Conservation (phyloP, 1,140 invertebrate species). For the Teleopsis dalmanni region DNA sequence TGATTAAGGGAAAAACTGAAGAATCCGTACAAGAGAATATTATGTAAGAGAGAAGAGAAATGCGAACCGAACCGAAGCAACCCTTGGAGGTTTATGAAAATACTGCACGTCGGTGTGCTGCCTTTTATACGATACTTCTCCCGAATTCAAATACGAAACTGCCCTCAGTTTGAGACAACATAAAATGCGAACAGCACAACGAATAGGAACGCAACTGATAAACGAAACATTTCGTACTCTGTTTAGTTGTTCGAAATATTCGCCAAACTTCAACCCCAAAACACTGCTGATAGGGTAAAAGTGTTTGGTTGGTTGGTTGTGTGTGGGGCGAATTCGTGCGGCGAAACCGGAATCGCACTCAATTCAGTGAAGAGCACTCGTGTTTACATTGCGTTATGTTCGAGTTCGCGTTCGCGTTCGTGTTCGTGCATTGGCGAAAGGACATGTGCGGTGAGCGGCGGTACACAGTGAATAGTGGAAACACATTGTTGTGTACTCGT, state of each 20-base stretch:
- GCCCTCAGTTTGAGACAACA: too few species aligned
- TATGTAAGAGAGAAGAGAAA: constrained; percentile 46
- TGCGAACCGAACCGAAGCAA: constrained; percentile 46
- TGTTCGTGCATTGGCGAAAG: constrained; percentile 10
- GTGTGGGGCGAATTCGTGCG: not conserved
- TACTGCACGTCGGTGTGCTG: constrained; percentile 14
- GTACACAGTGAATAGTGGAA: not conserved
- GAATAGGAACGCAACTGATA: not conserved
- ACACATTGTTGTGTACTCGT: not conserved
- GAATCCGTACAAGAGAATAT: constrained; percentile 32
- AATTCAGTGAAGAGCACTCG: not conserved
- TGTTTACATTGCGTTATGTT: too few species aligned
- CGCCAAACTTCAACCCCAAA: too few species aligned
- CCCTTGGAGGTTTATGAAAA: constrained; percentile 45
- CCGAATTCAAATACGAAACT: too few species aligned
- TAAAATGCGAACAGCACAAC: constrained; percentile 26
- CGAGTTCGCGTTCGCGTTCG: too few species aligned
- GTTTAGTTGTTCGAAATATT: not conserved
- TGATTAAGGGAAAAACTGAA: constrained; percentile 38
- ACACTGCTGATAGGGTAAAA: too few species aligned
- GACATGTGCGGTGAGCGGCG: constrained; percentile 10
- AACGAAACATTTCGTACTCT: constrained; percentile 6
- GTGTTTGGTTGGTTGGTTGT: not conserved
- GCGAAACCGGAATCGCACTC: not conserved
- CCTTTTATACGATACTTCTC: constrained; percentile 43